Base-by-base conservation (phyloP, 2,888 invertebrate species). In the Dascillus cervinus region DNA sequence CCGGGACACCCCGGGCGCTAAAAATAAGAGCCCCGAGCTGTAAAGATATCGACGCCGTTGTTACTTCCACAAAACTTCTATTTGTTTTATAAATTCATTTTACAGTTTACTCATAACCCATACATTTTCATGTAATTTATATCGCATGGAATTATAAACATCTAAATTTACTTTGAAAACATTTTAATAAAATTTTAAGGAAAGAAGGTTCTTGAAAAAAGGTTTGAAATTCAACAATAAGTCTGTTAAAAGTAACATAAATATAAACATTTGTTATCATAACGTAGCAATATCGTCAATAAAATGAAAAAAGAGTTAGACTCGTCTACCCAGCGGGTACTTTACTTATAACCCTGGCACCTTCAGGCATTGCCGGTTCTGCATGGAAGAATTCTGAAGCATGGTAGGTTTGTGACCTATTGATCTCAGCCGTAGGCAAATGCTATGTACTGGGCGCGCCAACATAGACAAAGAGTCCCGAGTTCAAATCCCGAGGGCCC, bases 401-500 rank as follows among this genome's bases (percentile, higher is more conserved):
- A 44, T 40, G 39, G 39, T 40, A 47, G 51, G 47, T 50, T n/a
- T 53, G 46, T 51, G 54, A 55, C 55, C 55, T 55, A 55, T 55
- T 52, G 55, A 55, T 55, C 53, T 52, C 34, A 20, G 49, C 50
- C 43, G 29, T 28, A 35, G 45, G 53, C 43, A 26, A 31, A 29
- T 41, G 34, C 35, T 44, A 39, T 44, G 35, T 39, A 42, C 47
- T 46, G 47, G 50, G 49, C 50, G 48, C 50, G 48, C 46, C 46
- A 48, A 37, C 44, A 49, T 49, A 55, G 53, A 56, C 55, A 56
- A 55, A 56, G 56, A 55, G 50, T 52, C 48, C 49, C 48, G 50
- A 53, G 52, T 51, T 55, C 44, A 44, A 53, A 44, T 58, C 60
- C 58, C 57, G 53, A 45, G 56, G 60, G 60, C 53, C 55, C 55